Conservation (phyloP, 2,113 vertebrate species). For the Pica pica region DNA sequence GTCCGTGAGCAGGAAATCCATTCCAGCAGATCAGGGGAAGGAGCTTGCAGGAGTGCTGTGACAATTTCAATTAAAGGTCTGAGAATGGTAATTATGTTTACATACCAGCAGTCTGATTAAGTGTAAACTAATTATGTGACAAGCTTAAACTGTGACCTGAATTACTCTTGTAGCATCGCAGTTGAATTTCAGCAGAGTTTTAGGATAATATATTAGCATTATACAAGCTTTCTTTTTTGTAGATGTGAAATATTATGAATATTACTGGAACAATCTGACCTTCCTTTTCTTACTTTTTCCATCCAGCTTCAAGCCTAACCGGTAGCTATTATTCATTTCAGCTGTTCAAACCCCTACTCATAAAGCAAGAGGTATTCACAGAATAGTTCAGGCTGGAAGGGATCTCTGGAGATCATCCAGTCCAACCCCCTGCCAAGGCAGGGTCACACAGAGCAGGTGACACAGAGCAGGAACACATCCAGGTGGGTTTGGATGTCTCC, state of each 20-base stretch:
- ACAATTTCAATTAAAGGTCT: conserved; percentile 60
- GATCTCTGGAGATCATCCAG: background rate
- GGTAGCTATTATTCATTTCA: background rate
- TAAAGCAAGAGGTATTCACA: background rate
- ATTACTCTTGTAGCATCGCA: background rate
- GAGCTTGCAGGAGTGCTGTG: background rate
- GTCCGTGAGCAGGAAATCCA: background rate
- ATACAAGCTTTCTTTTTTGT: background rate
- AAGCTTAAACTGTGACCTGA: conserved; percentile 56
- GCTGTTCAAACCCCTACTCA: background rate
- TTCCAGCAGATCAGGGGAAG: background rate
- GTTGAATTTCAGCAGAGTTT: conserved; percentile 3
- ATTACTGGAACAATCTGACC: background rate
- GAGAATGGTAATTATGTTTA: conserved; percentile 59
- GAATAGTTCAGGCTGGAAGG: background rate
- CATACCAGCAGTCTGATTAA: conserved; percentile 50
- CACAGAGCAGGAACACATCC: background rate
- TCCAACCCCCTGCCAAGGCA: background rate
- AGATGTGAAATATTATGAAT: background rate
- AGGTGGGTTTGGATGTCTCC: background rate
- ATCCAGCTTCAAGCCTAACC: background rate
- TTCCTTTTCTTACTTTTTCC: background rate
- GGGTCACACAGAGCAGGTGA: background rate
- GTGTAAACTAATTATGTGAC: conserved; percentile 53
- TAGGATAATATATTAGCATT: background rate